Evolutionary conservation across 1,140 invertebrate genomes (phyloP).

Genomic region (Acromyrmex echinatior): DNA sequence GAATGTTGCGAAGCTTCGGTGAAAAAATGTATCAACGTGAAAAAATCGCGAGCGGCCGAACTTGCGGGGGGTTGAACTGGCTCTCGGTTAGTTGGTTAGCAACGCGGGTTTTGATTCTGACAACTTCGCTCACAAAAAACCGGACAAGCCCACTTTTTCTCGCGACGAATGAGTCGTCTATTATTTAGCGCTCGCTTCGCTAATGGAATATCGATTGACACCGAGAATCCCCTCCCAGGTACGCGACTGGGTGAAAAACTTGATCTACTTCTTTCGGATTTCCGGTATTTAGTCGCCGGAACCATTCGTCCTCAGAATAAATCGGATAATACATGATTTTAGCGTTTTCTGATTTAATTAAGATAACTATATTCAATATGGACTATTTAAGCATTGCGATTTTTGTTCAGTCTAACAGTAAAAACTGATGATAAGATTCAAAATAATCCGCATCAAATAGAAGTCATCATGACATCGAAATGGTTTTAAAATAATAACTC

Average conservation of each 20-base stretch:
- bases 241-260: not conserved
- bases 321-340: not conserved
- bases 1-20: conserved; percentile 45
- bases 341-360: not conserved
- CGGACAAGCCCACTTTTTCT: conserved; percentile 31
- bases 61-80: not conserved
- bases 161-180: conserved; percentile 21
- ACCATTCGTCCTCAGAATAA: not conserved
- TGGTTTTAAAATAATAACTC: no score
- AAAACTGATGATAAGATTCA: no score
- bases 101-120: conserved; percentile 18
- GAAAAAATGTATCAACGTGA: conserved; percentile 68
- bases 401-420: no score
- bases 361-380: no score
- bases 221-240: not conserved
- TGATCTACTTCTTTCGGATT: not conserved
- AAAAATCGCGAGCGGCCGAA: conserved; percentile 4
- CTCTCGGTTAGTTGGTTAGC: conserved; percentile 29
- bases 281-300: not conserved
- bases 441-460: no score
- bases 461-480: no score
- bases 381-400: no score
- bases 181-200: conserved; percentile 43
- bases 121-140: conserved; percentile 14
- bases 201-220: conserved; percentile 50